These are phyloP conservation scores for Bemisia tabaci DNA, from an alignment of 1,140 invertebrate genomes.

Conservation along the genomic window DNA sequence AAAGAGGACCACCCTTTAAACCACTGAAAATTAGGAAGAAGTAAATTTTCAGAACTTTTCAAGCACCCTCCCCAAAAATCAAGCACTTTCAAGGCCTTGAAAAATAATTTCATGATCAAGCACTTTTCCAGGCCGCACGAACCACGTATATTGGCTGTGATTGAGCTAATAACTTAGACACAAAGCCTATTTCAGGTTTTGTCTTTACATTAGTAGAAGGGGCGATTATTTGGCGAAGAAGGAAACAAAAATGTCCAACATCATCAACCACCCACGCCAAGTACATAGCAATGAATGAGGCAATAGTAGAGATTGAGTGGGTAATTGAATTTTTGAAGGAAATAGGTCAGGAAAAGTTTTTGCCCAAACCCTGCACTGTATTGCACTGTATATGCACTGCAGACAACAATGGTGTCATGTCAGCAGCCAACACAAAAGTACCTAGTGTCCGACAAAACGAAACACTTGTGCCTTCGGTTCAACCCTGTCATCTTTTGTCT, in stretches of 20 bases:
- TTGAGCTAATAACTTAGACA: slow-evolving; percentile 28
- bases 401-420: no score
- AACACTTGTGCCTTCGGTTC: no score
- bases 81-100: neutral
- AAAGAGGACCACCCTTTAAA: neutral
- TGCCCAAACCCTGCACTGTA: no score
- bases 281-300: no score
- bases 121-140: no score
- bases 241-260: slow-evolving; percentile 20
- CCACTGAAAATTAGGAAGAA: neutral
- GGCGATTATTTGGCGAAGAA: slow-evolving; percentile 22
- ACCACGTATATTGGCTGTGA: slow-evolving; percentile 32
- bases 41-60: neutral
- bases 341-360: no score
- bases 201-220: slow-evolving; percentile 24
- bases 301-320: no score
- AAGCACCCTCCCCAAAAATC: neutral
- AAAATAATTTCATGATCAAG: neutral
- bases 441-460: no score
- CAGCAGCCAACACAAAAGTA: no score
- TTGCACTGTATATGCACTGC: no score
- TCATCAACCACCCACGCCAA: slow-evolving; percentile 22
- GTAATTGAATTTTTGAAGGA: no score
- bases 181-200: slow-evolving; percentile 31
- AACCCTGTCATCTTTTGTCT: no score